phyloP scores from a whole-genome alignment of 2,797 vertebrate species.

The Alauda arvensis region DNA sequence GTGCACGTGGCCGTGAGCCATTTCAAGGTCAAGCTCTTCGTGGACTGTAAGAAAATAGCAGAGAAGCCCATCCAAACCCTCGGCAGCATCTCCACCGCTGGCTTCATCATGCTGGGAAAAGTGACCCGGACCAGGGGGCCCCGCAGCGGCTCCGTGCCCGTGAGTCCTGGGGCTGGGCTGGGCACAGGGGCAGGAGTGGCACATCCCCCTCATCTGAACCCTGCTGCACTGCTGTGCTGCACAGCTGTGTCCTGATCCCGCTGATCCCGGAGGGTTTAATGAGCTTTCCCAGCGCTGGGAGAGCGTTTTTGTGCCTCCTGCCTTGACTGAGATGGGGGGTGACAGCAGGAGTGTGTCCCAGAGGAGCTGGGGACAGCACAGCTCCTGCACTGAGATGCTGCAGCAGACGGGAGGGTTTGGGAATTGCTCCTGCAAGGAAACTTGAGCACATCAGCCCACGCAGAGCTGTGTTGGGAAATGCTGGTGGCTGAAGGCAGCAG shows the following conservation, averaged over 20 bases:
- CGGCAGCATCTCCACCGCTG: conserved; percentile 77
- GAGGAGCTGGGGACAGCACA: accelerated
- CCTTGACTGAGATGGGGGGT: neutral
- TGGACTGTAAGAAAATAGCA: conserved; percentile 87
- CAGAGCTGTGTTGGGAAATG: accelerated
- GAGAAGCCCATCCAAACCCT: conserved; percentile 79
- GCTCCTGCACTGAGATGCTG: neutral
- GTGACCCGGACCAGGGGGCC: conserved; percentile 84
- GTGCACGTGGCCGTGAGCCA: conserved; percentile 86
- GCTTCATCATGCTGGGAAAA: conserved; percentile 89
- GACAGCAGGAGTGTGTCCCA: accelerated
- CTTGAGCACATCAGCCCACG: neutral
- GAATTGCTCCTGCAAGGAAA: neutral
- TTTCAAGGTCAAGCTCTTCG: conserved; percentile 81
- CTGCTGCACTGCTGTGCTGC: neutral
- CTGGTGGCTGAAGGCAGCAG: neutral
- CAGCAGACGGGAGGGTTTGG: neutral
- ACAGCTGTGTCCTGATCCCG: neutral
- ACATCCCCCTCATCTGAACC: accelerated
- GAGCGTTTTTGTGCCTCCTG: neutral
- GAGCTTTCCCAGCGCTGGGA: neutral
- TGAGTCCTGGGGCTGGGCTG: conserved; percentile 51
- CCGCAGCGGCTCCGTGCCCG: conserved; percentile 82
- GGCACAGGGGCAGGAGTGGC: neutral
- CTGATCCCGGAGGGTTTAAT: neutral